Percentiles rank a stretch among this genome's conserved stretches.
phyloP scores from a whole-genome alignment of 2,888 invertebrate species.

The Athripsodes cinereus region DNA sequence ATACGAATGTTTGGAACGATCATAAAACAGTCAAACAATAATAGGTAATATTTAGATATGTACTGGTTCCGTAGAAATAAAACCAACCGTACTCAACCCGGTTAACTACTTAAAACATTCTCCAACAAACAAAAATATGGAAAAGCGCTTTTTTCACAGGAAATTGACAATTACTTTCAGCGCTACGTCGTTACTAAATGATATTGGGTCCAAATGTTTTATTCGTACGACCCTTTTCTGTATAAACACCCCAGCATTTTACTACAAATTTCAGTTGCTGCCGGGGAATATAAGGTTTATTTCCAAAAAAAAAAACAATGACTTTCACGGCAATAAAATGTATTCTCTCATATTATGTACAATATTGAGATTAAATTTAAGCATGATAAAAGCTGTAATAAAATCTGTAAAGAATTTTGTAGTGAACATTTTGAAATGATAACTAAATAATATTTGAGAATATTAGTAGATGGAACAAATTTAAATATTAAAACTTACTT shows the following conservation, averaged over 20 bases:
- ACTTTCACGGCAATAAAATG: neutral
- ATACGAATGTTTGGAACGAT: too few species aligned
- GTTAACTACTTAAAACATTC: too few species aligned
- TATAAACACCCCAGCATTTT: neutral
- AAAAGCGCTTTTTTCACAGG: neutral
- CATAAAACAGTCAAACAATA: too few species aligned
- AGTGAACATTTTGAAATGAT: too few species aligned
- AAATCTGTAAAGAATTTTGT: too few species aligned
- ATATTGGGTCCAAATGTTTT: neutral
- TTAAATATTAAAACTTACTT: too few species aligned
- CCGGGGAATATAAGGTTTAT: neutral
- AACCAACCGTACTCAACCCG: too few species aligned
- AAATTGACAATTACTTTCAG: constrained; percentile 1
- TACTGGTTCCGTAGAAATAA: too few species aligned
- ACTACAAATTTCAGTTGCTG: neutral
- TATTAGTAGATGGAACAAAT: too few species aligned
- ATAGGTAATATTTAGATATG: too few species aligned
- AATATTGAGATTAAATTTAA: neutral
- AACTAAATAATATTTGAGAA: too few species aligned
- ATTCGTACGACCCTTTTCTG: neutral
- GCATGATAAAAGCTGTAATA: neutral
- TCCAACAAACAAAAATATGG: too few species aligned
- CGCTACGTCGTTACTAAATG: neutral
- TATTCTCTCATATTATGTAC: neutral
- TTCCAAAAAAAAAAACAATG: neutral